Evolutionary conservation across 2,888 invertebrate species (phyloP), one percentile per base, ranked within the genome.

Genomic region (Coelinius sp.): DNA sequence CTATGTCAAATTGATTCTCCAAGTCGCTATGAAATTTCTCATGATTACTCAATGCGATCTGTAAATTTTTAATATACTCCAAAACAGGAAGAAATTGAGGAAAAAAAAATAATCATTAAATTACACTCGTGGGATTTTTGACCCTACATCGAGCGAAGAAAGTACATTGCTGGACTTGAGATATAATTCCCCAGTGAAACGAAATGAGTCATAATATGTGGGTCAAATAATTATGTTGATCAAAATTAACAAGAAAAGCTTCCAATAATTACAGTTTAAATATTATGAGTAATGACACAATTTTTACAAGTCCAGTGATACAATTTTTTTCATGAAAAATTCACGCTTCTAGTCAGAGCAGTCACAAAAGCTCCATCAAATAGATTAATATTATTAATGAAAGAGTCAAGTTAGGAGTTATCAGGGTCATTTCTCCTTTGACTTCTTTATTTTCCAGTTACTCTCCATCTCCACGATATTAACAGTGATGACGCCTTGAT

Each of bases 21-120:
- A 46, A 46, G 17, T 46, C 35, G 24, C 41, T 56, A 52, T 44
- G 44, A 64, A 41, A 74, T 69, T 31, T 68, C 52, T 69, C 20
- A 44, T 25, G 17, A 22, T 22, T 73, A 62, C 68, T 74, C 68
- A 71, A 66, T 53, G n/a, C 31, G 53, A 65, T 71, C 73, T 76
- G 77, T 77, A 76, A 63, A 73, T 76, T 75, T 75, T 70, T 44
- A 72, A 74, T 73, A 73, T 76, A 71, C 70, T 68, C 64, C 63
- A 66, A 68, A 59, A 27, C 27, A 69, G 17, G 24, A 49, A 67
- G 38, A 44, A 63, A 73, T 49, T 46, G 53, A 64, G 27, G 25
- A 14, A 41, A 27, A 17, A 41, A 56, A 65, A 46, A 49, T 69
- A 71, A 70, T 73, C 70, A 72, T 73, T 68, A 53, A 66, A 68